Evolutionary conservation across 2,797 vertebrate species (phyloP).

Genomic region (Decapterus maruadsi): DNA sequence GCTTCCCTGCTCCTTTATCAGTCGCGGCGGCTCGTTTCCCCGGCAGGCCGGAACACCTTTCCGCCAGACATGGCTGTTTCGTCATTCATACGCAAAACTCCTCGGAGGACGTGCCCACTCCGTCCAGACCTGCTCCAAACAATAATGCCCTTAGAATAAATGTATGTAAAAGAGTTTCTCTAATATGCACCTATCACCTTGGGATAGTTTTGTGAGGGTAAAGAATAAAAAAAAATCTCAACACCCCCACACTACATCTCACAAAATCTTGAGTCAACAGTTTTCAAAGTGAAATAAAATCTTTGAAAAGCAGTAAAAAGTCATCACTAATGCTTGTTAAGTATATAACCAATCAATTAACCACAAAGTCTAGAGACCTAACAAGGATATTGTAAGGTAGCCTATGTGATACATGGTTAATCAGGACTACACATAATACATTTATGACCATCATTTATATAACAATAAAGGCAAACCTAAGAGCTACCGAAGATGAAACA

Average conservation of each 20-base stretch:
- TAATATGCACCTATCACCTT: background rate
- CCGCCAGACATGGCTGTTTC: conserved; percentile 80
- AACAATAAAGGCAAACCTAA: background rate
- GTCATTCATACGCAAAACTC: conserved; percentile 76
- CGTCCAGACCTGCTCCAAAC: conserved; percentile 14
- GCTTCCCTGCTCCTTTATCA: conserved; percentile 73
- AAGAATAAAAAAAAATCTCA: background rate
- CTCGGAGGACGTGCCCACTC: conserved; percentile 37
- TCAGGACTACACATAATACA: background rate
- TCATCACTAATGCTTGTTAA: no score
- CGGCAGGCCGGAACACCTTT: conserved; percentile 85
- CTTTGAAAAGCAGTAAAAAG: background rate
- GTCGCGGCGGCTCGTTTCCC: conserved; percentile 72
- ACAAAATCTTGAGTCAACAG: background rate
- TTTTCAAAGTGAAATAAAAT: background rate
- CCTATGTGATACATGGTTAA: no score
- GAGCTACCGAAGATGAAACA: no score
- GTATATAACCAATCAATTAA: background rate
- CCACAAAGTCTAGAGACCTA: background rate
- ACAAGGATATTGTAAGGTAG: no score
- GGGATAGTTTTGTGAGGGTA: background rate
- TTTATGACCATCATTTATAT: background rate
- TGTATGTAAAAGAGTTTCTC: no score
- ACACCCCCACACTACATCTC: background rate
- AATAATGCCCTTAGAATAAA: background rate